Base-by-base conservation (phyloP, 2,888 invertebrate species). In the Strigamia maritima region DNA sequence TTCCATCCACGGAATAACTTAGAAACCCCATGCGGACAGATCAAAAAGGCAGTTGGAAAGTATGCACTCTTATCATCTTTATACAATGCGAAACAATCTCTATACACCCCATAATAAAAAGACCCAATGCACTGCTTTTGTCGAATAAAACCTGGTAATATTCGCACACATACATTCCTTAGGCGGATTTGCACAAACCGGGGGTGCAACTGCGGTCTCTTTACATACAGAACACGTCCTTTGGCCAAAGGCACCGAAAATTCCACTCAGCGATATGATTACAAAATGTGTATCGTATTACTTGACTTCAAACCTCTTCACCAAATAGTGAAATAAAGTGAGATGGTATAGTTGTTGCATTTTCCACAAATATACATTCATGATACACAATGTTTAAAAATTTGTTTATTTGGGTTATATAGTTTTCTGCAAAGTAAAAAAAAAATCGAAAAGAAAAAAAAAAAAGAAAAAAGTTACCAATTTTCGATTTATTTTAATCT, bases 41-140 rank as follows among this genome's bases (percentile, higher is more conserved):
- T 65, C 65, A 65, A 65, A 65, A 65, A 65, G 65, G 65, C 65
- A 26, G 65, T 26, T 65, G 65, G 26, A 65, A 65, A 65, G 8
- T 4, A 24, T 26, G 65, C 65, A 65, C 65, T 26, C 65, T 65
- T 65, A 65, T 65, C 65, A 65, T 65, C 65, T 65, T 65, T 65
- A 65, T 65, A 65, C 65, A 65, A 26, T 65, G 65, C 10, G 65
- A 65, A 24, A 65, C 65, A 65, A 65, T 65, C 65, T 65, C 65
- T 65, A 31, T 31, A 65, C 65, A 65, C 65, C 26, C 65, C 65
- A 65, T 65, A 65, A 65, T 65, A 65, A 65, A 65, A 65, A 65
- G 65, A 65, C 65, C 65, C 65, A 65, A 65, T 65, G 65, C 65
- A 65, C 26, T 65, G 24, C 65, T 65, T 24, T 24, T 26, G 65